Base-by-base conservation (phyloP, 2,888 invertebrate species). In the Nudaria mundana region DNA sequence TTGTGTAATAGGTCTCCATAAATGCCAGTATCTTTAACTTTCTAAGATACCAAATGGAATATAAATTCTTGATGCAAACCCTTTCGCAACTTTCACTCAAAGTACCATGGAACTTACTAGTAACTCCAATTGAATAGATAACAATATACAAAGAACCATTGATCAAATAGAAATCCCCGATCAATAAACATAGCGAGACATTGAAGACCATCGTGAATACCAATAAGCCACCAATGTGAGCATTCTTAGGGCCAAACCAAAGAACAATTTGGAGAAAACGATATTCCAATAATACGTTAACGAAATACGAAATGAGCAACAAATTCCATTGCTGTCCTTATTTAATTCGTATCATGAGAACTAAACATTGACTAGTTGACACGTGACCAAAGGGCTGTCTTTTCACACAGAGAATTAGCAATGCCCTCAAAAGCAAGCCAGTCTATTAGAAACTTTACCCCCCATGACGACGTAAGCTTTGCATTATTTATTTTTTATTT, bases 201-300 rank as follows among this genome's bases (percentile, higher is more conserved):
- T 44, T 54, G 32, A 47, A 42, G 44, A 52, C 51, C 40, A 52
- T 46, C 42, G 45, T 63, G 85, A 83, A 84, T 87, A 72, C 63
- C 64, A 85, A 87, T 77, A 63, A 70, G 63, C 40, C 30, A 42
- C 53, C 53, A 59, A 62, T 61, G 70, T 69, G 68, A 61, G 33
- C 49, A 74, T 86, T 83, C 85, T 79, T 81, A 76, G 73, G 73
- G 70, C 76, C 68, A 71, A 67, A 76, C 81, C 76, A 77, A 78
- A 71, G 75, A 82, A 84, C 83, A 76, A 81, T 86, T 85, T 86
- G 81, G 68, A 83, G 85, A 85, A 85, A 80, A 86, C 83, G 76
- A 80, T 85, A 84, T 85, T 80, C 82, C 73, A 63, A 81, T 79
- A 71, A 49, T 57, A 77, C 77, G 79, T 66, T 52, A 37, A 60